Evolutionary conservation across 2,888 invertebrate genomes (phyloP).

Genomic region (Blastobasis adustella): DNA sequence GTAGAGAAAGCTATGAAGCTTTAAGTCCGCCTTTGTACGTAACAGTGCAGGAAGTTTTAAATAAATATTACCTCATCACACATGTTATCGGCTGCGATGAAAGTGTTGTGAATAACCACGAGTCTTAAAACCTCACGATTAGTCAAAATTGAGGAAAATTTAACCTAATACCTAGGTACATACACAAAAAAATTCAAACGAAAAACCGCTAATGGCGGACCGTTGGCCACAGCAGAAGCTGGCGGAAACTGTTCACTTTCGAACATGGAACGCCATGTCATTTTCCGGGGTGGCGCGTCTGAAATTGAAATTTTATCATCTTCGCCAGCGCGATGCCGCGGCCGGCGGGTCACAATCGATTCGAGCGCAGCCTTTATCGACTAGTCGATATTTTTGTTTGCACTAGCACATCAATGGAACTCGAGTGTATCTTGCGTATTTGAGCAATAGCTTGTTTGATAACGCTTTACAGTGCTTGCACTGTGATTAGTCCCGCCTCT

Average conservation of each 20-base stretch:
- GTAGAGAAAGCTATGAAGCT: too few species aligned
- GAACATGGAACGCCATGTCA: constrained; percentile 14
- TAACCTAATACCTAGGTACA: too few species aligned
- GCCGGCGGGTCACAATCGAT: constrained; percentile 61
- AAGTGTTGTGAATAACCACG: too few species aligned
- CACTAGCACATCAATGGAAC: constrained; percentile 57
- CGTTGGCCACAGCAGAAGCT: too few species aligned
- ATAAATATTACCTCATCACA: too few species aligned
- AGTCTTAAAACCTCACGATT: too few species aligned
- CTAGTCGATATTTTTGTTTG: constrained; percentile 68
- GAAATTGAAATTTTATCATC: constrained; percentile 32
- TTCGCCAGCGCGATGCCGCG: constrained; percentile 44
- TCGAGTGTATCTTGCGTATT: constrained; percentile 67
- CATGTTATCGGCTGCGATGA: too few species aligned
- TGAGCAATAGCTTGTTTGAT: constrained; percentile 69
- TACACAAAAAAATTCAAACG: too few species aligned
- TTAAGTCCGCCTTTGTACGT: too few species aligned
- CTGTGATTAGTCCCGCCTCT: constrained; percentile 53
- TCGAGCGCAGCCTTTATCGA: constrained; percentile 51
- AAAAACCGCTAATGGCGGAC: too few species aligned
- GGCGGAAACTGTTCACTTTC: constrained; percentile 3
- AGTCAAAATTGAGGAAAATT: too few species aligned
- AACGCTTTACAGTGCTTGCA: constrained; percentile 56
- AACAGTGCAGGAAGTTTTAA: too few species aligned
- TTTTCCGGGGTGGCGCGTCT: constrained; percentile 27